Evolutionary conservation across 2,888 invertebrate species (phyloP), one percentile per base, ranked within the genome.

Genomic region (Ernsta delagoae): DNA sequence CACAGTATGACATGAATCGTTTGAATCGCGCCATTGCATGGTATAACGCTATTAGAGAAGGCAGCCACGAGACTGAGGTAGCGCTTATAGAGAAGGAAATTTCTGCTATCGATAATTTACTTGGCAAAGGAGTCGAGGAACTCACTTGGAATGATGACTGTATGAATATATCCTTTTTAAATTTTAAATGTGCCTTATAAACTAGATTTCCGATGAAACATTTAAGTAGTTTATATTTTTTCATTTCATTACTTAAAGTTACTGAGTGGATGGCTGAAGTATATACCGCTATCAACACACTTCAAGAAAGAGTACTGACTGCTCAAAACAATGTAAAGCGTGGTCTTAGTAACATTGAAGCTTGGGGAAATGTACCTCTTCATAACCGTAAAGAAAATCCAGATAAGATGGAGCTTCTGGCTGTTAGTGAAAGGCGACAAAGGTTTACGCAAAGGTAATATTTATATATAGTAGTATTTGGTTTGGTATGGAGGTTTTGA

Each of bases 121-220:
- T 98, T 70, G 93, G 95, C 59, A 92, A 95, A 7, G 96, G 97
- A 0, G 95, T 97, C 66, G 92, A 93, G 43, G 93, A 94, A 39
- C 94, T 97, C 57, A 97, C 95, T 65, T 99, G 98, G 98, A 96
- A 96, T 73, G 95, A 95, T 70, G 95, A 96, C 78, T 96, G 98
- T 98, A 88, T 91, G 94, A 82, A 5, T n/a, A 9, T 31, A 31
- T 31, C 4, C 4, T 16, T 16, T 16, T 16, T 16, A 56, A 57
- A 8, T 57, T 66, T 5, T 8, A 39, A 11, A 53, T n/a, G 24
- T 5, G 3, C 5, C 4, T 9, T 54, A 16, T 54, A 31, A 31
- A 31, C 0, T 24, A 9, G 24, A 24, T 8, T 12, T 48, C n/a
- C 45, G 1, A 45, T 45, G 12, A 7, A 24, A 9, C 16, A 31